Conservation (phyloP, 2,113 vertebrate species). For the Mobula hypostoma region DNA sequence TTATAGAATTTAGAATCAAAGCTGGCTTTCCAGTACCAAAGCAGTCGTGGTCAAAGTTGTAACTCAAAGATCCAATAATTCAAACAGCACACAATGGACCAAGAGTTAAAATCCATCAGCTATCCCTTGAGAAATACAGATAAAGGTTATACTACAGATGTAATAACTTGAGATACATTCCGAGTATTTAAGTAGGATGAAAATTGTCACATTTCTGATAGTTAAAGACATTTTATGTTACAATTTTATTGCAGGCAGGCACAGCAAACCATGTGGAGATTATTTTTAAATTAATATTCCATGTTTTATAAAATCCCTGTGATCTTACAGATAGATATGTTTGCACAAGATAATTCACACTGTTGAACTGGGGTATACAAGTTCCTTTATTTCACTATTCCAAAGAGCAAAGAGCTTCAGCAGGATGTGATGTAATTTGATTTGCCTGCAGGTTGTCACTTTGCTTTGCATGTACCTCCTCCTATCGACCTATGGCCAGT, state of each 20-base stretch:
- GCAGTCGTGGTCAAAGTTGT: constrained; percentile 21
- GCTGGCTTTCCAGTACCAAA: background rate
- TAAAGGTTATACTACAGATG: constrained; percentile 41
- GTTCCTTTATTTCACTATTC: background rate
- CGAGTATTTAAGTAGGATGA: constrained; percentile 18
- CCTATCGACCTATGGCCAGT: background rate
- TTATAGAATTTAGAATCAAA: background rate
- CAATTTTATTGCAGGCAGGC: background rate
- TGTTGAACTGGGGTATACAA: background rate
- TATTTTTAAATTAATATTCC: background rate
- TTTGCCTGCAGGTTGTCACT: background rate
- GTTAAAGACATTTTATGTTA: background rate
- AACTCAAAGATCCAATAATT: constrained; percentile 56
- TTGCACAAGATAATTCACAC: background rate
- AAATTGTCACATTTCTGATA: background rate
- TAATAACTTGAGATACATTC: background rate
- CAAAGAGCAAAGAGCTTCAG: constrained; percentile 1
- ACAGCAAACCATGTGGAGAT: background rate
- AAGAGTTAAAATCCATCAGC: constrained; percentile 41
- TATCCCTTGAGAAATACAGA: constrained; percentile 81
- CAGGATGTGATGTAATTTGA: background rate
- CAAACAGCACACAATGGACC: constrained; percentile 45
- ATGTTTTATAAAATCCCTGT: background rate
- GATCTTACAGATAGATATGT: background rate
- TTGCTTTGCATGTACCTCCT: constrained; percentile 26